A percentile compares a stretch with the other conserved stretches of the same genome.
These are phyloP conservation scores for Nephrocerus scutellatus DNA, from an alignment of 2,888 invertebrate genomes.

Conservation along the genomic window DNA sequence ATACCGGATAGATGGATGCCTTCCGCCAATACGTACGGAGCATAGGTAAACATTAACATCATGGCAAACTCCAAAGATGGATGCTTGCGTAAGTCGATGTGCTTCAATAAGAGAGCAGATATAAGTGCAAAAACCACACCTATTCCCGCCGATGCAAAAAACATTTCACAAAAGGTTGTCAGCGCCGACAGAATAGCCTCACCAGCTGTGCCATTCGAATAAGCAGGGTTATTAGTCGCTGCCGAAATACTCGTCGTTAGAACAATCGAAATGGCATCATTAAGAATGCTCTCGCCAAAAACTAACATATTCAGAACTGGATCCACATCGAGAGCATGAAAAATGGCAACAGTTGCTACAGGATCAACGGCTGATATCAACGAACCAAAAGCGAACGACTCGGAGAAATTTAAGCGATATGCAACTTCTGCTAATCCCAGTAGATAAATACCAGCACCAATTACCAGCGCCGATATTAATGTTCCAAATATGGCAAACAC, in stretches of 20 bases:
- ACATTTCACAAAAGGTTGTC: conserved; percentile 90
- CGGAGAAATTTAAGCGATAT: conserved; percentile 86
- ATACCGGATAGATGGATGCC: conserved; percentile 94
- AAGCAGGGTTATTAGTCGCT: conserved; percentile 58
- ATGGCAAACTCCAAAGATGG: conserved; percentile 97
- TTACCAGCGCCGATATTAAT: conserved; percentile 91
- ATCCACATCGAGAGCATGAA: conserved; percentile 94
- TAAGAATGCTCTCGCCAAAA: conserved; percentile 75
- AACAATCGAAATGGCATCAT: conserved; percentile 98
- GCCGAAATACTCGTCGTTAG: conserved; percentile 83
- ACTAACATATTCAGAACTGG: conserved; percentile 99
- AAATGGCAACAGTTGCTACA: conserved; percentile 97
- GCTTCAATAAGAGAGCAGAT: conserved; percentile 86
- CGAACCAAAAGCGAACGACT: conserved; percentile 98
- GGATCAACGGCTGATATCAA: conserved; percentile 96
- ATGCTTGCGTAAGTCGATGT: conserved; percentile 92
- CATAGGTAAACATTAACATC: conserved; percentile 97
- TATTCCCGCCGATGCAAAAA: conserved; percentile 96
- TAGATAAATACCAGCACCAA: conserved; percentile 93
- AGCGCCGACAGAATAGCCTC: conserved; percentile 84
- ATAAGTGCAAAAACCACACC: conserved; percentile 91
- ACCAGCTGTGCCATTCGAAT: conserved; percentile 56
- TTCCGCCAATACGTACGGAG: conserved; percentile 96
- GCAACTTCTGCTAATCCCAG: conserved; percentile 87
- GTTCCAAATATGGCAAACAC: conserved; percentile 98